Evolutionary conservation across 2,888 invertebrate species (phyloP), one percentile per base, ranked within the genome.

Genomic region (Conops quadrifasciatus): DNA sequence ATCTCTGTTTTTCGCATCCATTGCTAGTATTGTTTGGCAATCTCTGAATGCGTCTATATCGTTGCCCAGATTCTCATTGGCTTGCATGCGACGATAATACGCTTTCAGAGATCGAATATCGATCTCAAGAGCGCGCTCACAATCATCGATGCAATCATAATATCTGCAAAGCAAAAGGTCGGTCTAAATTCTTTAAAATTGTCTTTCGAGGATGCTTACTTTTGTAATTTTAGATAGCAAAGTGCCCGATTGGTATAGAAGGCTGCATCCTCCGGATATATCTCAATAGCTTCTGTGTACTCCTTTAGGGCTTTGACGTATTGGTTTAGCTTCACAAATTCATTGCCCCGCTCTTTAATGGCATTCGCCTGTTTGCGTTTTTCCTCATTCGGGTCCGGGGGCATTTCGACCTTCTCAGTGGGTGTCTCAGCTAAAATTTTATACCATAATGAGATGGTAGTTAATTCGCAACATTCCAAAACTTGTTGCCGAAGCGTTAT

Each of bases 191-290:
- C 7, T 30, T 19, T 26, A 24, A 19, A 56, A 30, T n/a, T 21
- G n/a, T n/a, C 3, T 1, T 36, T 45, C 21, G 13, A 59, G 1
- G n/a, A 21, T 5, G 7, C 88, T 84, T 87, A 95, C 94, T 91
- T 91, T 75, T 93, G 90, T 77, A 91, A 89, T 85, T 94, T 96
- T 13, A 97, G 87, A 75, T 92, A 90, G 78, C 97, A 97, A 68
- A 96, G 88, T 1, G 95, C 96, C 77, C 97, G 88, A 84, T 97
- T 97, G 0, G 95, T 94, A 80, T 90, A 95, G 81, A 93, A 93
- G 16, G 94, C 88, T 2, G 96, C 90, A 83, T 95, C 91, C 82
- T 90, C 89, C 11, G 92, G 89, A 78, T 94, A 94, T 71, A 92
- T 85, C 72, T 93, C 91, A 51, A 98, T 96, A 0, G 98, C 98